These are phyloP conservation scores for Lasioglossum malachurum DNA, from an alignment of 2,888 invertebrate genomes.

Conservation along the genomic window DNA sequence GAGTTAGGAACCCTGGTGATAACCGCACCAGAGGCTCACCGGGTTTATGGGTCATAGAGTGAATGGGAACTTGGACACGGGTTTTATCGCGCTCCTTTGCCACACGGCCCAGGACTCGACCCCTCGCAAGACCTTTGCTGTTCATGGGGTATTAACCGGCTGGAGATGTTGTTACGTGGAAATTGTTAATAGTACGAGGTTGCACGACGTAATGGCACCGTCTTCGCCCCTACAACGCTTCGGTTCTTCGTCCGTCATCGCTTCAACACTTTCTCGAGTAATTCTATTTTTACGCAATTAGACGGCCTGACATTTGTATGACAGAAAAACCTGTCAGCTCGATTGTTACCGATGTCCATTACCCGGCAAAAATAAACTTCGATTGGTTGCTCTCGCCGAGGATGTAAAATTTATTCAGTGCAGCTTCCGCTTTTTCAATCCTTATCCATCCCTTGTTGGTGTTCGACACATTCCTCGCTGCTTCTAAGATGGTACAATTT, in stretches of 20 bases:
- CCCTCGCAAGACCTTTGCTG: conserved; percentile 32
- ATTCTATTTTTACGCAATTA: not conserved
- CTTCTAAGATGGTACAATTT: too few relatives aligned
- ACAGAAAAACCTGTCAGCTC: not conserved
- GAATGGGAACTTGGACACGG: conserved; percentile 59
- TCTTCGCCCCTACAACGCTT: not conserved
- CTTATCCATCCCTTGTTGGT: not conserved
- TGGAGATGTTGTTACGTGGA: conserved; percentile 29
- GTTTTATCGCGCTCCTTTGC: conserved; percentile 57
- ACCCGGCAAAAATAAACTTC: not conserved
- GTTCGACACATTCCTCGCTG: too few relatives aligned
- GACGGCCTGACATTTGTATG: not conserved
- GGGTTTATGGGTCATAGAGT: conserved; percentile 72
- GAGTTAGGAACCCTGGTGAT: conserved; percentile 58
- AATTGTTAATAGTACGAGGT: conserved; percentile 57
- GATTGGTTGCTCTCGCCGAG: not conserved
- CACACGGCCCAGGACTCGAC: conserved; percentile 37
- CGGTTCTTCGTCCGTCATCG: not conserved
- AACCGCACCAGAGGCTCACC: conserved; percentile 60
- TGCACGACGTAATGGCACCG: conserved; percentile 26
- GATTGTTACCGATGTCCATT: not conserved
- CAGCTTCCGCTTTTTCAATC: not conserved
- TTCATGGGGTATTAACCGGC: conserved; percentile 54
- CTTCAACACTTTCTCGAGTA: not conserved
- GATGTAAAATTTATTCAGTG: not conserved